phyloP scores from a whole-genome alignment of 1,140 invertebrate genomes.

The Drosophila varians region DNA sequence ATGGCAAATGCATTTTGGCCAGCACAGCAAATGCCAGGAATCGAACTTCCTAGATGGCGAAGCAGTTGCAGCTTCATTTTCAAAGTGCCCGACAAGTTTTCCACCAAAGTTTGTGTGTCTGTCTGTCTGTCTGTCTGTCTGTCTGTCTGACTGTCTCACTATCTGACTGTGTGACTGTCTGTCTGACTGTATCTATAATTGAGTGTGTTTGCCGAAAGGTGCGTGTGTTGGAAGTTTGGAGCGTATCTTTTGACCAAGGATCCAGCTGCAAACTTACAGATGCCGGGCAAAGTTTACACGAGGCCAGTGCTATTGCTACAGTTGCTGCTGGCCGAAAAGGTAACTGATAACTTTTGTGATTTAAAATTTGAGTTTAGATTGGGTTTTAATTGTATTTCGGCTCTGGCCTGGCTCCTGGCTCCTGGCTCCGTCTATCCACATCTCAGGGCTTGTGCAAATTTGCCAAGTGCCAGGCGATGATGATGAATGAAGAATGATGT shows the following conservation, averaged over 20 bases:
- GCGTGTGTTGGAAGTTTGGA: conserved; percentile 26
- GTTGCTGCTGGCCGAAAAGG: conserved; percentile 41
- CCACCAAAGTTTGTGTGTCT: conserved; percentile 27
- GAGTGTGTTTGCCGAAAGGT: conserved; percentile 58
- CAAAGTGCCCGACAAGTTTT: conserved; percentile 54
- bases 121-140: too few species aligned
- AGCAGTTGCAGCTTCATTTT: conserved; percentile 51
- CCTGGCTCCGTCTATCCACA: background rate
- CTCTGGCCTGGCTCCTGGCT: conserved; percentile 18
- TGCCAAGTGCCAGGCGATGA: conserved; percentile 56
- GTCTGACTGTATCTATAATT: conserved; percentile 47
- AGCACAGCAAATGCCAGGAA: conserved; percentile 66
- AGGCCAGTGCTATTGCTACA: conserved; percentile 24
- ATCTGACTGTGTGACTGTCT: background rate
- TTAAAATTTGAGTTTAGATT: conserved; percentile 70
- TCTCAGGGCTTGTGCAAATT: conserved; percentile 48
- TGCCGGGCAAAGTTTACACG: conserved; percentile 28
- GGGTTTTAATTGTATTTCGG: conserved; percentile 75
- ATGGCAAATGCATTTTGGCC: conserved; percentile 71
- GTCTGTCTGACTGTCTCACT: background rate
- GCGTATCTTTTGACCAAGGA: conserved; percentile 62
- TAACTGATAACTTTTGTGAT: conserved; percentile 77
- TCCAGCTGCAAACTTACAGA: conserved; percentile 44
- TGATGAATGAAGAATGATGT: conserved; percentile 46
- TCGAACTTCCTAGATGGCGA: conserved; percentile 10